These are phyloP conservation scores for Sinonovacula constricta DNA, from an alignment of 1,140 invertebrate species.

Conservation along the genomic window DNA sequence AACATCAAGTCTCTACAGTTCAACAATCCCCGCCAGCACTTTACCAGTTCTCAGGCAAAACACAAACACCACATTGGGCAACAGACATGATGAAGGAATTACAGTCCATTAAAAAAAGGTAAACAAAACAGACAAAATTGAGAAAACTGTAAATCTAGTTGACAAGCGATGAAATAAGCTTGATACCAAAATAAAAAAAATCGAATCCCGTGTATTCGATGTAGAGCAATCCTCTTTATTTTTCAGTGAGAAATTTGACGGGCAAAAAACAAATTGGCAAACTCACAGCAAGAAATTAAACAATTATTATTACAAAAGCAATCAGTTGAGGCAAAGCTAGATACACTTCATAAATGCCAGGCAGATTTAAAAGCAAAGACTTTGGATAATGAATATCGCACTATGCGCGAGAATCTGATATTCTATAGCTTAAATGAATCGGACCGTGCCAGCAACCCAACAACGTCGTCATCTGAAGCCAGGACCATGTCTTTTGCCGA, in stretches of 20 bases:
- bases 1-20: no score
- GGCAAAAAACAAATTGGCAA: neutral
- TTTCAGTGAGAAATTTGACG: neutral
- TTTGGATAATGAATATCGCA: neutral
- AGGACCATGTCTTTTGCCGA: no score
- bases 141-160: no score
- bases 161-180: no score
- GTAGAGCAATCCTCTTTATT: neutral
- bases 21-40: no score
- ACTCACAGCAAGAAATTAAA: neutral
- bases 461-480: no score
- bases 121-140: no score
- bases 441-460: neutral
- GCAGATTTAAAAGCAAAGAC: no score
- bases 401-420: neutral
- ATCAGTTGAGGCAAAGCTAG: neutral
- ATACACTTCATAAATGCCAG: neutral
- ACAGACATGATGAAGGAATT: no score
- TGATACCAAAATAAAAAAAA: neutral
- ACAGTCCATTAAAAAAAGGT: no score
- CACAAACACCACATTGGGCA: no score
- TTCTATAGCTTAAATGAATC: neutral
- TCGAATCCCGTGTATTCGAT: neutral
- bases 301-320: neutral
- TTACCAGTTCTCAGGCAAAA: no score